These are phyloP conservation scores for Pelmatolapia mariae DNA, from an alignment of 2,113 vertebrate species.

Conservation along the genomic window DNA sequence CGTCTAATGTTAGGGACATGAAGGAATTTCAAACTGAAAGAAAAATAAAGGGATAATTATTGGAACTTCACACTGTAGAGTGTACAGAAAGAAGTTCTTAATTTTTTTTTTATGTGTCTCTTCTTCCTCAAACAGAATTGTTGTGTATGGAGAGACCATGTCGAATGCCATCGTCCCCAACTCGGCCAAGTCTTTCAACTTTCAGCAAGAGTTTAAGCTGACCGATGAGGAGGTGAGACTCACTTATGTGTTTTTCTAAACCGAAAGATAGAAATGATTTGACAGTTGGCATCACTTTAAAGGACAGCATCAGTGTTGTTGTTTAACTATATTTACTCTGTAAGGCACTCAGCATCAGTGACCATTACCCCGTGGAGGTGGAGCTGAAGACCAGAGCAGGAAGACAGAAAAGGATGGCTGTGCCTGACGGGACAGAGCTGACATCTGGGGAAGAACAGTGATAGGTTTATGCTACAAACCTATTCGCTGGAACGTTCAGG, in stretches of 20 bases:
- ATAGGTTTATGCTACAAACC: too few relatives aligned
- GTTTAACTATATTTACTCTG: too few relatives aligned
- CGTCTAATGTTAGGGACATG: accelerated
- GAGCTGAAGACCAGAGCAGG: too few relatives aligned
- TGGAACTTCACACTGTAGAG: accelerated
- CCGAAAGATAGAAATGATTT: accelerated
- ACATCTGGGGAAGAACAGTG: too few relatives aligned
- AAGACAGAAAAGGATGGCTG: too few relatives aligned
- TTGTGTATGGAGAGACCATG: constrained; percentile 63
- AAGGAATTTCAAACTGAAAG: not conserved
- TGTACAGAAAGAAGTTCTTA: too few relatives aligned
- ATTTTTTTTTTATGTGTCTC: not conserved
- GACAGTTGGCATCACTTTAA: not conserved
- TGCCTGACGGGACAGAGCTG: too few relatives aligned
- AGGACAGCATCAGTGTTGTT: too few relatives aligned
- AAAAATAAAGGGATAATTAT: not conserved
- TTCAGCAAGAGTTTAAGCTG: constrained; percentile 60
- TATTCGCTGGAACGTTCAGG: too few relatives aligned
- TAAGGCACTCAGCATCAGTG: too few relatives aligned
- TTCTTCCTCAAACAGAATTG: constrained; percentile 61
- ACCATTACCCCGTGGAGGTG: too few relatives aligned
- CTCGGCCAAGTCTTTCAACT: constrained; percentile 73
- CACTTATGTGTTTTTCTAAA: accelerated
- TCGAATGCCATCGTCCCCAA: constrained; percentile 33
- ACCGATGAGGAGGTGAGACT: constrained; percentile 1